Conservation (phyloP, 2,797 vertebrate species). For the Iguana delicatissima region DNA sequence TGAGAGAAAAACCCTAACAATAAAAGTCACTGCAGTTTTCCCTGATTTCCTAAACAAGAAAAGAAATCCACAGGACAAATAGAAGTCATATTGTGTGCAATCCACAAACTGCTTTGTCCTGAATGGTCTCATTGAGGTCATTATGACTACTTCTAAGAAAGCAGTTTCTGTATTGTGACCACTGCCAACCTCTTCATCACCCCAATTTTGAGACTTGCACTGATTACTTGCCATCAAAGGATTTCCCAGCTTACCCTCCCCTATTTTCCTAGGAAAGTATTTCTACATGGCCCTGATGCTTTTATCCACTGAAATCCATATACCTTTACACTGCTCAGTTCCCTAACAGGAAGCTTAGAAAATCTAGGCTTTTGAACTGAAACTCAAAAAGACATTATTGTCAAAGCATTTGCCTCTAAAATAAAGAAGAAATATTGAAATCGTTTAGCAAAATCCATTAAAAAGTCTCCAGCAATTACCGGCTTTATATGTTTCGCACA, state of each 20-base stretch:
- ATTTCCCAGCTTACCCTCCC: conserved; percentile 12
- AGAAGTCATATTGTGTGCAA: neutral
- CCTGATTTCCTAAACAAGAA: conserved; percentile 22
- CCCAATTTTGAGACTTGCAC: conserved; percentile 14
- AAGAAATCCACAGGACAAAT: conserved; percentile 23
- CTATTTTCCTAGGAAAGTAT: conserved; percentile 11
- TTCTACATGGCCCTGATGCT: neutral
- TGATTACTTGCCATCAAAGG: conserved; percentile 8
- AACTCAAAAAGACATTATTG: neutral
- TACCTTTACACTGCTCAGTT: conserved; percentile 42
- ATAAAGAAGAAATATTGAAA: conserved; percentile 47
- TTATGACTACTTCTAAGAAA: neutral
- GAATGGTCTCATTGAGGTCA: neutral
- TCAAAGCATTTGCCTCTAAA: conserved; percentile 36
- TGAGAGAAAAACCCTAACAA: neutral
- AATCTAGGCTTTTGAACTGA: neutral
- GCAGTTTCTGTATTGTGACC: conserved; percentile 4
- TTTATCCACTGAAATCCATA: conserved; percentile 26
- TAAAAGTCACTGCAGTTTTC: conserved; percentile 1
- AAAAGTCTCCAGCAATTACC: conserved; percentile 13
- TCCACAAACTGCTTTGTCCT: neutral
- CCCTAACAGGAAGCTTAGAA: conserved; percentile 1
- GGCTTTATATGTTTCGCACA: conserved; percentile 43
- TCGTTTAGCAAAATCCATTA: conserved; percentile 48
- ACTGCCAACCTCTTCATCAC: neutral